These are phyloP conservation scores for Erebia palarica DNA, from an alignment of 2,888 invertebrate species.

Conservation along the genomic window DNA sequence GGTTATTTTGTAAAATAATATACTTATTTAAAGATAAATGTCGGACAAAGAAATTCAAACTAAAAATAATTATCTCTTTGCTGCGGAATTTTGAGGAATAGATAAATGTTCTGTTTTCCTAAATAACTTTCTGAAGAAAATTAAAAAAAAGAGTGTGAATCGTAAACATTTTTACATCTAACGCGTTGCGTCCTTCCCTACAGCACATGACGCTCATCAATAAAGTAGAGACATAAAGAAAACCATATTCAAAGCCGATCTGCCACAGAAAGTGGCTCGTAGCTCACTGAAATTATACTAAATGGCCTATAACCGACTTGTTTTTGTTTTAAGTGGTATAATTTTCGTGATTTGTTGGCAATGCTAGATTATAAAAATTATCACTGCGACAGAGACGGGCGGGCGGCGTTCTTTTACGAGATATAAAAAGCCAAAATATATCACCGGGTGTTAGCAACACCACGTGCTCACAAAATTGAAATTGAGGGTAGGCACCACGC, in stretches of 20 bases:
- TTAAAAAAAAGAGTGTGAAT: conserved; percentile 49
- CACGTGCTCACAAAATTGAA: conserved; percentile 50
- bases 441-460: conserved; percentile 55
- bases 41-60: too few relatives aligned
- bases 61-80: neutral
- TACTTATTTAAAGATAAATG: too few relatives aligned
- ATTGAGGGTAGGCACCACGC: conserved; percentile 60
- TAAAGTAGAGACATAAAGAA: conserved; percentile 59
- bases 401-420: conserved; percentile 58
- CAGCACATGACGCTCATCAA: conserved; percentile 60
- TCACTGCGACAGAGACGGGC: conserved; percentile 57
- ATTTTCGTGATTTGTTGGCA: conserved; percentile 75
- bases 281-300: conserved; percentile 72
- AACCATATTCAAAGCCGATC: conserved; percentile 65
- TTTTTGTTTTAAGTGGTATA: conserved; percentile 73
- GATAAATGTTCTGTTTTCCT: conserved; percentile 39
- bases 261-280: conserved; percentile 61
- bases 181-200: conserved; percentile 50
- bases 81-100: conserved; percentile 27
- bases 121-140: conserved; percentile 42
- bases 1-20: too few relatives aligned
- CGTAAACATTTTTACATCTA: conserved; percentile 54
- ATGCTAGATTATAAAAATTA: conserved; percentile 70
- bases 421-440: conserved; percentile 61
- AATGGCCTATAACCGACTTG: conserved; percentile 77